Evolutionary conservation across 2,888 invertebrate species (phyloP).

Genomic region (Hirtodrosophila histrioides): DNA sequence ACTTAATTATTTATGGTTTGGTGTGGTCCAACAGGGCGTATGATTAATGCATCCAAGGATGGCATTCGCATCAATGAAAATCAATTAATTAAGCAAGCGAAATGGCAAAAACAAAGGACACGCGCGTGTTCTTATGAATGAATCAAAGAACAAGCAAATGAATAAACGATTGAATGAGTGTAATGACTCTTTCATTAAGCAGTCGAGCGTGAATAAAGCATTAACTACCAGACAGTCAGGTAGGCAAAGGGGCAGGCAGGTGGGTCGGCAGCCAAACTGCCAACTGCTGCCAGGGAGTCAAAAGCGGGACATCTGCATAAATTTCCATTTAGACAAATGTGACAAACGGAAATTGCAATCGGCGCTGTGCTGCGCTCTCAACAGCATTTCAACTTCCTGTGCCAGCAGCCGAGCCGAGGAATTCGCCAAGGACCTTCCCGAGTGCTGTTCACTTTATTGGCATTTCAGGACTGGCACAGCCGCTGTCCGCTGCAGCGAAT

Average conservation of each 20-base stretch:
- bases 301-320: slow-evolving; percentile 55
- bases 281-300: slow-evolving; percentile 9
- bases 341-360: slow-evolving; percentile 77
- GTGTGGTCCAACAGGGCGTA: slow-evolving; percentile 50
- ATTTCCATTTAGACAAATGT: slow-evolving; percentile 75
- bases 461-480: slow-evolving; percentile 27
- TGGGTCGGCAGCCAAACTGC: not conserved
- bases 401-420: slow-evolving; percentile 18
- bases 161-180: slow-evolving; percentile 61
- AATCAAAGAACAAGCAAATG: slow-evolving; percentile 46
- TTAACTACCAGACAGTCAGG: slow-evolving; percentile 40
- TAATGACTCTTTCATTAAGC: slow-evolving; percentile 67
- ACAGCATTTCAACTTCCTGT: slow-evolving; percentile 58
- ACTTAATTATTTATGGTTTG: slow-evolving; percentile 3
- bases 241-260: not conserved
- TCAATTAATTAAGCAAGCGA: slow-evolving; percentile 64
- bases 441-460: slow-evolving; percentile 44
- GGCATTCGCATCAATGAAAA: slow-evolving; percentile 44
- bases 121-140: slow-evolving; percentile 54
- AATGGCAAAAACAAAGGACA: slow-evolving; percentile 25
- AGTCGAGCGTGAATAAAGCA: slow-evolving; percentile 66
- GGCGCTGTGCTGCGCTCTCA: slow-evolving; percentile 47
- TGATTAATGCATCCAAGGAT: slow-evolving; percentile 57
- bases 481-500: slow-evolving; percentile 21
- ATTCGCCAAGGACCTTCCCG: slow-evolving; percentile 46